phyloP scores from a whole-genome alignment of 2,113 vertebrate genomes.

The Empidonax traillii region DNA sequence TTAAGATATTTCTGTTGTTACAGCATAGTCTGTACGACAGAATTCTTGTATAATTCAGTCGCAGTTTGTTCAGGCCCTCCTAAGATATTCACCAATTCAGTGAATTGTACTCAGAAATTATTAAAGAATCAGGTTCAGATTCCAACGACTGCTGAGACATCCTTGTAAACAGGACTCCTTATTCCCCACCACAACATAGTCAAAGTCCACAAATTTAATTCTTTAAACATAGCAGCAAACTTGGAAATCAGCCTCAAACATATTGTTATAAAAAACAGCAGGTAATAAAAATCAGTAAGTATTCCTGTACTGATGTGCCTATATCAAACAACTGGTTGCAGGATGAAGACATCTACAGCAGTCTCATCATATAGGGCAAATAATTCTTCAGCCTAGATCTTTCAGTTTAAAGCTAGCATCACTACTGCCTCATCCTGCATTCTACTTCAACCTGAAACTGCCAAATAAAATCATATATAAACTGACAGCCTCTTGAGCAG shows the following conservation, averaged over 20 bases:
- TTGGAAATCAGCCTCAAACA: not conserved
- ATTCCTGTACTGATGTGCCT: not conserved
- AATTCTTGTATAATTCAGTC: not conserved
- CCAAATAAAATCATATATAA: not conserved
- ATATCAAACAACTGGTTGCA: not conserved
- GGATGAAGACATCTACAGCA: not conserved
- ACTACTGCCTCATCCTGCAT: not conserved
- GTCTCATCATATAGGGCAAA: not conserved
- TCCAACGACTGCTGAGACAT: not conserved
- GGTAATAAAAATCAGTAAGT: not conserved
- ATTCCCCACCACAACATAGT: not conserved
- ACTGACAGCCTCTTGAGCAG: not conserved
- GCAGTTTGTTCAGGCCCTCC: not conserved
- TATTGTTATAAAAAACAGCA: not conserved
- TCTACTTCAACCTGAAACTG: not conserved
- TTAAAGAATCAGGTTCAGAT: not conserved
- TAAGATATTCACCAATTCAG: not conserved
- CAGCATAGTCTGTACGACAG: not conserved
- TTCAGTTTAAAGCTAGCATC: not conserved
- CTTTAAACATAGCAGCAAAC: not conserved
- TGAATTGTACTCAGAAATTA: not conserved
- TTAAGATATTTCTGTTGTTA: not conserved
- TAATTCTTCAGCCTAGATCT: not conserved
- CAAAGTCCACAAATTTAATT: not conserved
- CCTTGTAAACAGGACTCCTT: fast-evolving